Conservation (phyloP, 35 echinoderm and acorn worm species). For the Nesometra sesokonis region DNA sequence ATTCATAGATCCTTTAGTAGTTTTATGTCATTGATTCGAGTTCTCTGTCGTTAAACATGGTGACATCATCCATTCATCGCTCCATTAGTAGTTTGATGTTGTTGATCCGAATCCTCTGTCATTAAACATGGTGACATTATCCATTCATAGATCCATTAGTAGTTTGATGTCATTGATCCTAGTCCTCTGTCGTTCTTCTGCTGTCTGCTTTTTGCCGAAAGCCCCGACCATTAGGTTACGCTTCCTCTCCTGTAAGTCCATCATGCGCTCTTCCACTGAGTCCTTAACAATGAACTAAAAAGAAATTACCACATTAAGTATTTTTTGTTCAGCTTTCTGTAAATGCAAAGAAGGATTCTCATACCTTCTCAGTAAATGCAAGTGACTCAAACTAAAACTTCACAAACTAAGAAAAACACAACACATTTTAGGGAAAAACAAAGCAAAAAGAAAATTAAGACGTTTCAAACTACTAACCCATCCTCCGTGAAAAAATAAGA, state of each 20-base stretch:
- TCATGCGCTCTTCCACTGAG: constrained; percentile 75
- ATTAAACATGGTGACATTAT: too few relatives aligned
- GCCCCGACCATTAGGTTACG: constrained; percentile 61
- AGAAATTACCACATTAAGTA: neutral
- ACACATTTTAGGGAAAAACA: too few relatives aligned
- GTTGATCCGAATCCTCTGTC: constrained; percentile 22
- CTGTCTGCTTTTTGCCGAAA: constrained; percentile 53
- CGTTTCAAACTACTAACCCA: too few relatives aligned
- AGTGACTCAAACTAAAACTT: too few relatives aligned
- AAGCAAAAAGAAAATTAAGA: too few relatives aligned
- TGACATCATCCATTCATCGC: neutral
- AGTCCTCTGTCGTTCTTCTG: constrained; percentile 35
- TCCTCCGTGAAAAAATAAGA: too few relatives aligned
- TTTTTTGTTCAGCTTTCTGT: neutral
- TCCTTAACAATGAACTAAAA: constrained; percentile 67
- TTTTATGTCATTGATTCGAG: too few relatives aligned
- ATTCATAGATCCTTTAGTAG: too few relatives aligned
- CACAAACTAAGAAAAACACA: too few relatives aligned
- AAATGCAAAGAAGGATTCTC: neutral
- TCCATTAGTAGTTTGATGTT: constrained; percentile 67
- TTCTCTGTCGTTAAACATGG: too few relatives aligned
- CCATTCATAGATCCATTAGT: constrained; percentile 47
- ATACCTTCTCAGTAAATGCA: too few relatives aligned
- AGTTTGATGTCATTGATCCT: constrained; percentile 70
- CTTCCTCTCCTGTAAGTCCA: constrained; percentile 83